phyloP scores from a whole-genome alignment of 2,888 invertebrate species.

The Andrena flavipes region DNA sequence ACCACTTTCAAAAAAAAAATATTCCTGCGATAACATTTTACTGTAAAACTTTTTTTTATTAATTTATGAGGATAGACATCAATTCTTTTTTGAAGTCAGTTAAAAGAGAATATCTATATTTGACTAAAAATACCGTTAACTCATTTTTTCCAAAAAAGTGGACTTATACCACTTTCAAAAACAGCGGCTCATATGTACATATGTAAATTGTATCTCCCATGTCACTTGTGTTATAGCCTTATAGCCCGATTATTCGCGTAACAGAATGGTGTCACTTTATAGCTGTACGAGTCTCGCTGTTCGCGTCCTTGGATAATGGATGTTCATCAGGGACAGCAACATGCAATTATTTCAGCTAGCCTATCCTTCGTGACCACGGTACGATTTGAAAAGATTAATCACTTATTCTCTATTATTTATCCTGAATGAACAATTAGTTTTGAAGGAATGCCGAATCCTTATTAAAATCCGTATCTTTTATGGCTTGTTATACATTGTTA shows the following conservation, averaged over 20 bases:
- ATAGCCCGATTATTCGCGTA: neutral
- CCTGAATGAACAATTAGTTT: neutral
- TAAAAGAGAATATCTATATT: too few species aligned
- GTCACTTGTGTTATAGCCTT: neutral
- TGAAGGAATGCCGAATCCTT: neutral
- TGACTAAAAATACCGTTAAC: too few species aligned
- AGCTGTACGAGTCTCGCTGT: slow-evolving; percentile 5
- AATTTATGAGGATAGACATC: too few species aligned
- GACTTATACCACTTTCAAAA: too few species aligned
- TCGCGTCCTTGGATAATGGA: slow-evolving; percentile 73
- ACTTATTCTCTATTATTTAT: neutral
- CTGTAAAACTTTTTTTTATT: too few species aligned
- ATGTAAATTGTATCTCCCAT: too few species aligned
- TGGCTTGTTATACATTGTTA: too few species aligned
- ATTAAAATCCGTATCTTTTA: neutral
- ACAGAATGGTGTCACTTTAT: slow-evolving; percentile 17
- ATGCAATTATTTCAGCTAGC: slow-evolving; percentile 79
- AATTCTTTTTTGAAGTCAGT: too few species aligned
- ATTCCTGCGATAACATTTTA: too few species aligned
- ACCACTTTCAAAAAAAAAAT: too few species aligned
- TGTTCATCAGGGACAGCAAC: slow-evolving; percentile 72
- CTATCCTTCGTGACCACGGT: slow-evolving; percentile 24
- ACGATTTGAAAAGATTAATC: slow-evolving; percentile 20
- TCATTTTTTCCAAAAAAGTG: too few species aligned
- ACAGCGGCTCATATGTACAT: too few species aligned